Percentiles rank a stretch among this genome's conserved stretches.
phyloP scores from a whole-genome alignment of 1,140 invertebrate genomes.

The Sycophaga agraensis region DNA sequence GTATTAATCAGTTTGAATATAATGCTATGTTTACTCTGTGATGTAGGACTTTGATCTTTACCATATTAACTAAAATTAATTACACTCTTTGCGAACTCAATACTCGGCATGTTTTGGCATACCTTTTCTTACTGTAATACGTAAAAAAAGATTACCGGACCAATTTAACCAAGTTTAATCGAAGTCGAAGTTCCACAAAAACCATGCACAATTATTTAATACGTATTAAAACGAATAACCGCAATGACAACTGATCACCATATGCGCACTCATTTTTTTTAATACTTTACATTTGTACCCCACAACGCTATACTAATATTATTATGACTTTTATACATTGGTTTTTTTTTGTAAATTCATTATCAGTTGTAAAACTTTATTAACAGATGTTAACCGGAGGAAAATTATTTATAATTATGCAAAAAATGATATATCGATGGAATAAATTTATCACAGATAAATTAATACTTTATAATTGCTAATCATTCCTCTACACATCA shows the following conservation, averaged over 20 bases:
- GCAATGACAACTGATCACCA: neutral
- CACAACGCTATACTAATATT: neutral
- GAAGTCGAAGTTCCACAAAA: constrained; percentile 7
- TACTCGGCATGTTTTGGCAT: no score
- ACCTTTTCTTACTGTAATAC: no score
- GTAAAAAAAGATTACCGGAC: no score
- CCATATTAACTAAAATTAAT: no score
- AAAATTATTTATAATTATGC: neutral
- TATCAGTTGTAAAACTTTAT: neutral
- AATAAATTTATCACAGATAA: no score
- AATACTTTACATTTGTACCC: neutral
- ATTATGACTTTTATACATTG: neutral
- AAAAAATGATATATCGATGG: neutral
- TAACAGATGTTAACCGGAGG: neutral
- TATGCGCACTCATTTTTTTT: neutral
- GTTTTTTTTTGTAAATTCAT: neutral
- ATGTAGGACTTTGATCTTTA: no score
- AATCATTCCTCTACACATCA: neutral
- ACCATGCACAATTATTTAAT: neutral
- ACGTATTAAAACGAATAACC: neutral
- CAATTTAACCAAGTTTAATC: constrained; percentile 11
- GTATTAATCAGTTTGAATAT: no score
- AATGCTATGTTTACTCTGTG: no score
- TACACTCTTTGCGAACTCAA: no score
- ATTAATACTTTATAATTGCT: no score